Conservation (phyloP, 1,140 invertebrate genomes). For the Diploscapter pachys region DNA sequence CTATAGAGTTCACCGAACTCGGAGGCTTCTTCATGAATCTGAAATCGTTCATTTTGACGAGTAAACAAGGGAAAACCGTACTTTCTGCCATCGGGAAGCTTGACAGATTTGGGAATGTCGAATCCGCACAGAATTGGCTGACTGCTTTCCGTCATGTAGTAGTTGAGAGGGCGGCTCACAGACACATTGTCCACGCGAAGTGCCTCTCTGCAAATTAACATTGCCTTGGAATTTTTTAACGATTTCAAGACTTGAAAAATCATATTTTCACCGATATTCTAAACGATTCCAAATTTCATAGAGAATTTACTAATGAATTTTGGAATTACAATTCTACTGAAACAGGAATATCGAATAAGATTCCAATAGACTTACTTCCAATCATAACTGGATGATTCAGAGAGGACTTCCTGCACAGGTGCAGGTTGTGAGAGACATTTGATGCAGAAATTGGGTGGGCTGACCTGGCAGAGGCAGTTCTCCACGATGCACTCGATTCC, state of each 20-base stretch:
- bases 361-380: constrained; percentile 3
- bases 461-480: constrained; percentile 17
- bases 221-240: background rate
- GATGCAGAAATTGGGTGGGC: constrained; percentile 1
- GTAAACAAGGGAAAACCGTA: background rate
- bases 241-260: background rate
- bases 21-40: constrained; percentile 1
- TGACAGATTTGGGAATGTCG: background rate
- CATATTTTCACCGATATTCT: too few species aligned
- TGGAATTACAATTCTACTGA: background rate
- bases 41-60: background rate
- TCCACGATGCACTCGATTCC: constrained; percentile 28
- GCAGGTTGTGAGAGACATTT: background rate
- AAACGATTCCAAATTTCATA: too few species aligned
- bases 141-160: constrained; percentile 1
- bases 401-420: background rate
- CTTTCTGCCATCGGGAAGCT: background rate
- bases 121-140: constrained; percentile 8
- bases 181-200: background rate
- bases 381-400: constrained; percentile 2
- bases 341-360: background rate
- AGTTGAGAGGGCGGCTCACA: background rate
- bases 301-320: background rate
- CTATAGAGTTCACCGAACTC: background rate
- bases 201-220: background rate